These are phyloP conservation scores for Bergia sp. DNA, from an alignment of 92 coral and sea anemone genomes.

Conservation along the genomic window DNA sequence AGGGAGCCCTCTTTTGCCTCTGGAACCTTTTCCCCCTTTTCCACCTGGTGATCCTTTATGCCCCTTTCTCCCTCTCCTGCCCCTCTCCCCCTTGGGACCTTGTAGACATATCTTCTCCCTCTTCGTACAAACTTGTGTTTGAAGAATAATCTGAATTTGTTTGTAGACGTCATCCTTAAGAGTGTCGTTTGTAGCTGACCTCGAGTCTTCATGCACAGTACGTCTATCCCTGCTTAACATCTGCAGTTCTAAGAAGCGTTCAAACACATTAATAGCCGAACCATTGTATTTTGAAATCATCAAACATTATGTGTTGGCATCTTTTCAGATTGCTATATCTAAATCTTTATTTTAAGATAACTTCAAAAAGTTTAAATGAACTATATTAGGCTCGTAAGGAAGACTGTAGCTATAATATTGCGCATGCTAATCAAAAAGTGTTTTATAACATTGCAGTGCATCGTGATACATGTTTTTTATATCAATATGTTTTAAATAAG, in stretches of 20 bases:
- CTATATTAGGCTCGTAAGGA: no score
- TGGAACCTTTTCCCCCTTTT: constrained; percentile 31
- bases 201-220: not conserved
- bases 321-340: no score
- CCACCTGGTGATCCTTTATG: constrained; percentile 34
- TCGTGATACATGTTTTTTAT: no score
- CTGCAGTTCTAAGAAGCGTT: not conserved
- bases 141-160: not conserved
- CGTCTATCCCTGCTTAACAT: not conserved
- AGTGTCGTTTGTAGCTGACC: not conserved
- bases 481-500: no score
- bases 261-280: no score
- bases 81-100: constrained; percentile 49
- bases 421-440: no score
- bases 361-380: no score
- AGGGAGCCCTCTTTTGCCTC: constrained; percentile 44
- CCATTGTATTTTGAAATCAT: no score
- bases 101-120: constrained; percentile 33
- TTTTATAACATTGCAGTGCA: no score
- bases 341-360: no score
- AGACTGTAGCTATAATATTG: no score
- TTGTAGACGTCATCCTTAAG: not conserved
- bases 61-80: constrained; percentile 42
- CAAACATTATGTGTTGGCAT: no score
- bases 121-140: constrained; percentile 34